phyloP scores from a whole-genome alignment of 2,888 invertebrate species.

The Perithous albicinctus region DNA sequence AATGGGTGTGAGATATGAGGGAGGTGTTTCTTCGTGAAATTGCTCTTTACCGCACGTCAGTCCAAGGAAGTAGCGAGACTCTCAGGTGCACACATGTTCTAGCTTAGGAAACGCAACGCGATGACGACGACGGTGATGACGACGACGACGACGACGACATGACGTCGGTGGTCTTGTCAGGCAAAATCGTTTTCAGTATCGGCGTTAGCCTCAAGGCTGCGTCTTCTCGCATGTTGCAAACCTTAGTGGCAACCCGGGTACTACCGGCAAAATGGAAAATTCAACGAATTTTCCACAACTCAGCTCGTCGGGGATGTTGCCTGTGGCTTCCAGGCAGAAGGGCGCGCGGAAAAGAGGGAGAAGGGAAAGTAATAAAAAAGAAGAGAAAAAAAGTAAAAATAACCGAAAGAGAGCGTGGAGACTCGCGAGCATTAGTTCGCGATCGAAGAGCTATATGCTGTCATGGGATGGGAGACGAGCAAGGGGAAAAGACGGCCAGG shows the following conservation, averaged over 20 bases:
- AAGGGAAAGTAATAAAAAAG: constrained; percentile 29
- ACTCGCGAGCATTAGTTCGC: constrained; percentile 32
- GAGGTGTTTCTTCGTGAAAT: constrained; percentile 8
- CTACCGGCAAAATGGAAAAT: constrained; percentile 37
- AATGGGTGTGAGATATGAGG: background rate
- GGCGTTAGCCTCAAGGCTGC: constrained; percentile 37
- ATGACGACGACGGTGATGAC: no score
- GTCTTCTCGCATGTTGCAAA: constrained; percentile 13
- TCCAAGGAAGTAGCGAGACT: constrained; percentile 27
- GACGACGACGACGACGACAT: constrained; percentile 21
- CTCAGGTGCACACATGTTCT: background rate
- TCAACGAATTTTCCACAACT: constrained; percentile 46
- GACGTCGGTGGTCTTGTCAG: constrained; percentile 38
- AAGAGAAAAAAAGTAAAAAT: constrained; percentile 34
- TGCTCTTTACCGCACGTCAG: constrained; percentile 17
- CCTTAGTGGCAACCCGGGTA: background rate
- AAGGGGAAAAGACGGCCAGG: constrained; percentile 55
- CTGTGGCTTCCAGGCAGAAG: constrained; percentile 1
- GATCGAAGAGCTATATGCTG: constrained; percentile 42
- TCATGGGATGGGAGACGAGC: background rate
- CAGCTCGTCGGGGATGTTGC: constrained; percentile 28
- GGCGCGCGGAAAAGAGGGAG: background rate
- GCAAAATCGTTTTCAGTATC: constrained; percentile 46
- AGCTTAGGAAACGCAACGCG: constrained; percentile 16
- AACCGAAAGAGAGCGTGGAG: constrained; percentile 29